Conservation (phyloP, 2,888 invertebrate genomes). For the Synanthedon tipuliformis region DNA sequence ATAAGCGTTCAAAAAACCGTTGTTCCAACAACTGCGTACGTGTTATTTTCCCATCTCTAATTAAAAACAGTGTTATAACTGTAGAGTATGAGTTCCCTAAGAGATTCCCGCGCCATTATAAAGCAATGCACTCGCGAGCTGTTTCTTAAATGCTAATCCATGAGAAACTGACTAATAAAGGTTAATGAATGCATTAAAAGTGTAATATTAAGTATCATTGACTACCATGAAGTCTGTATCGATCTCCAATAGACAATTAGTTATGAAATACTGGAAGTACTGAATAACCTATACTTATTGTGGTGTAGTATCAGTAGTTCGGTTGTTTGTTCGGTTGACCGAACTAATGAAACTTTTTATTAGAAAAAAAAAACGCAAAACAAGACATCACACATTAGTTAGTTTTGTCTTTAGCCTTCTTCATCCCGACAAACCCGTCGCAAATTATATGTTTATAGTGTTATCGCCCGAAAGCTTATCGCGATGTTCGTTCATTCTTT, state of each 20-base stretch:
- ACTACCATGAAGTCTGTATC: not conserved
- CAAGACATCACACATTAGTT: no score
- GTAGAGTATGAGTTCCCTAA: constrained; percentile 7
- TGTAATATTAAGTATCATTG: no score
- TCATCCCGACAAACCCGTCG: no score
- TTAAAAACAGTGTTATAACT: constrained; percentile 23
- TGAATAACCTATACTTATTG: no score
- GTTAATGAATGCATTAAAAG: constrained; percentile 2
- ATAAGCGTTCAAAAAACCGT: constrained; percentile 11
- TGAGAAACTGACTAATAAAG: constrained; percentile 30
- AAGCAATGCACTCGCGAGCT: constrained; percentile 18
- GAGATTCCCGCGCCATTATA: constrained; percentile 31
- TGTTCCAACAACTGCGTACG: constrained; percentile 11
- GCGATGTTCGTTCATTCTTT: constrained; percentile 23
- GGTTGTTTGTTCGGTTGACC: no score
- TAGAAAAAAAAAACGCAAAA: no score
- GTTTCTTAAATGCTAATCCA: constrained; percentile 27
- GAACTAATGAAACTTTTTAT: no score
- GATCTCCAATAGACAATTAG: not conserved
- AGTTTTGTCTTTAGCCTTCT: no score
- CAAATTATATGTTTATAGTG: no score
- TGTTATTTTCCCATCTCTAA: constrained; percentile 8
- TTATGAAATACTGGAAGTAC: no score
- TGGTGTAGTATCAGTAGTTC: no score
- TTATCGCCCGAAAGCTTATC: constrained; percentile 5